These are phyloP conservation scores for Phenganax marumi DNA, from an alignment of 92 coral and sea anemone species.

Conservation along the genomic window DNA sequence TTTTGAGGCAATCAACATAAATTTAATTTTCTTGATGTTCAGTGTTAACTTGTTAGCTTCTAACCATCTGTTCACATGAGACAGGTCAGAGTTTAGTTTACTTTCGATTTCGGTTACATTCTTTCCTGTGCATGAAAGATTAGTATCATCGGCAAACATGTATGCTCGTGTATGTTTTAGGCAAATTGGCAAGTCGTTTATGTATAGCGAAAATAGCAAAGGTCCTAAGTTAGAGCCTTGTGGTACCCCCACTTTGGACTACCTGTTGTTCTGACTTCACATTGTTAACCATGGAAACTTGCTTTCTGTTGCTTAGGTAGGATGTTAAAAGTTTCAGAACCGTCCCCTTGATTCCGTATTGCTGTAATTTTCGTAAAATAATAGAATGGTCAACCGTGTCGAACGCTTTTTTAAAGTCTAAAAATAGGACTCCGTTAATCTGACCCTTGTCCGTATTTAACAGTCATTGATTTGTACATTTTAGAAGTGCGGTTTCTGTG, in stretches of 20 bases:
- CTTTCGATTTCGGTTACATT: background rate
- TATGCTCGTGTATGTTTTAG: background rate
- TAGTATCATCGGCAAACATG: conserved; percentile 5
- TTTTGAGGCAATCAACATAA: background rate
- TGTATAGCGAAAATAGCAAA: conserved; percentile 1
- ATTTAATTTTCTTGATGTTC: background rate
- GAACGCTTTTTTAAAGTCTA: conserved; percentile 16
- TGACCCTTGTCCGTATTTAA: conserved; percentile 4
- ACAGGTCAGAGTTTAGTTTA: background rate
- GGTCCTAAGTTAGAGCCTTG: conserved; percentile 17
- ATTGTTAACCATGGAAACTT: background rate
- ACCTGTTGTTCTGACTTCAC: background rate
- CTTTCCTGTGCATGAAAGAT: background rate
- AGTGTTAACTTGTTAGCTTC: background rate
- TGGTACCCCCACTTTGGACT: background rate
- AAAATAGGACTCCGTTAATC: conserved; percentile 11
- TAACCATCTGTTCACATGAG: background rate
- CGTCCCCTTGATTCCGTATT: conserved; percentile 8
- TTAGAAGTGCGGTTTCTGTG: conserved; percentile 8
- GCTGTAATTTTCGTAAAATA: background rate
- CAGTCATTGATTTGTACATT: background rate
- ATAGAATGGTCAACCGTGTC: conserved; percentile 18
- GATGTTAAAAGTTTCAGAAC: background rate
- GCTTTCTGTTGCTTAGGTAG: background rate
- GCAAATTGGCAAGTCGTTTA: no score